phyloP scores from a whole-genome alignment of 2,797 vertebrate species.

The Peromyscus aztecus region DNA sequence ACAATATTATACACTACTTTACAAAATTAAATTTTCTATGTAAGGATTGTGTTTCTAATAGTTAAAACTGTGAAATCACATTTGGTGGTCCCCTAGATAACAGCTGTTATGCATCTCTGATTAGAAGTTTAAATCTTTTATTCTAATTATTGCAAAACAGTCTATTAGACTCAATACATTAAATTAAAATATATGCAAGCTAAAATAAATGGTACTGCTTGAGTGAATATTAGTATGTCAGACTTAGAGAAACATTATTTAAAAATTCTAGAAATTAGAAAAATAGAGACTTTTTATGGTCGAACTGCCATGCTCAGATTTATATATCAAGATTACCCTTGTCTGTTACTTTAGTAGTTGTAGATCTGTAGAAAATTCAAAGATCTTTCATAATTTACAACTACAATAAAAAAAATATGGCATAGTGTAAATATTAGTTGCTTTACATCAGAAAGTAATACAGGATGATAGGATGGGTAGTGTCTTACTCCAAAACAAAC shows the following conservation, averaged over 20 bases:
- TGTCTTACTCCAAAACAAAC: slow-evolving; percentile 42
- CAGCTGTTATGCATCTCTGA: slow-evolving; percentile 86
- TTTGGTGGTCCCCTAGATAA: slow-evolving; percentile 90
- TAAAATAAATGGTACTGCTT: slow-evolving; percentile 87
- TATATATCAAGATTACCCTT: slow-evolving; percentile 84
- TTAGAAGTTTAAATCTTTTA: slow-evolving; percentile 87
- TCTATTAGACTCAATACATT: slow-evolving; percentile 86
- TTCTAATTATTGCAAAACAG: slow-evolving; percentile 88
- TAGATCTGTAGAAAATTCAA: slow-evolving; percentile 83
- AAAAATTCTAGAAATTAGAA: slow-evolving; percentile 87
- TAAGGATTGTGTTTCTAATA: slow-evolving; percentile 88
- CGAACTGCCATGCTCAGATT: slow-evolving; percentile 84
- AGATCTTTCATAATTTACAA: slow-evolving; percentile 78
- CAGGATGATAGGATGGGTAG: slow-evolving; percentile 74
- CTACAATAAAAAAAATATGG: slow-evolving; percentile 82
- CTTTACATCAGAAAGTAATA: slow-evolving; percentile 80
- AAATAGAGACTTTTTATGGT: slow-evolving; percentile 86
- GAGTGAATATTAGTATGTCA: slow-evolving; percentile 82
- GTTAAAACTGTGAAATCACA: slow-evolving; percentile 89
- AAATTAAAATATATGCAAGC: slow-evolving; percentile 89
- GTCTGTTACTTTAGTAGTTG: slow-evolving; percentile 82
- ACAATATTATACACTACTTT: slow-evolving; percentile 93
- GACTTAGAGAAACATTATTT: slow-evolving; percentile 85
- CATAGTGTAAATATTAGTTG: slow-evolving; percentile 79
- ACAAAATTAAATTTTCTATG: slow-evolving; percentile 90